Evolutionary conservation across 2,797 vertebrate species (phyloP), one percentile per base, ranked within the genome.

Genomic region (Monodelphis domestica): DNA sequence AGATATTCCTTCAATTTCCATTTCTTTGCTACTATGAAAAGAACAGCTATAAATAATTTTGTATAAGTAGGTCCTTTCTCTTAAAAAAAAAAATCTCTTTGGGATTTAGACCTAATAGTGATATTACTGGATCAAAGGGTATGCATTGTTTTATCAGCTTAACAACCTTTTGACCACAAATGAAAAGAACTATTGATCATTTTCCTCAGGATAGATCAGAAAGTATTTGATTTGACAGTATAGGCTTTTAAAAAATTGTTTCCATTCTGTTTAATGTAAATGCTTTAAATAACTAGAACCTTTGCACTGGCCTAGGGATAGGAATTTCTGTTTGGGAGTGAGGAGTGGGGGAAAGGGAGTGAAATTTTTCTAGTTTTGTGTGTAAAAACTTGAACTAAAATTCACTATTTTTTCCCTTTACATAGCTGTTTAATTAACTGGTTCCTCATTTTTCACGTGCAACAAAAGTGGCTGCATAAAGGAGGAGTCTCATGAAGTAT

Each of bases 361-460:
- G 78, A 93, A 95, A 54, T 54, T 93, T 96, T 97, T 96, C 89
- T 78, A 91, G 57, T 90, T 97, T 93, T 30, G 15, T 59, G 91
- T 96, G 97, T 95, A 95, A 94, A 95, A 95, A 89, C 57, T 95
- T 94, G 91, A 95, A 89, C 89, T 95, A 53, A 93, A 87, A 92
- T 96, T 91, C 50, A 55, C n/a, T 29, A 91, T 95, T 91, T 45
- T 94, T 93, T 95, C 87, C 95, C 90, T 91, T 28, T 56, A 89
- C 95, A 92, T 89, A 96, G 87, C 96, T 97, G 95, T 94, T 96
- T 92, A 97, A 96, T 97, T 98, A 98, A 98, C 91, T 95, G 89
- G 93, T 96, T 59, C 93, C 89, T 96, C 89, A 53, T 97, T 95
- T 94, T 90, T n/a, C 91, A 53, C 7, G n/a, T 33, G 26, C 54